Conservation (phyloP, 2,113 vertebrate species). For the Oryzias celebensis region DNA sequence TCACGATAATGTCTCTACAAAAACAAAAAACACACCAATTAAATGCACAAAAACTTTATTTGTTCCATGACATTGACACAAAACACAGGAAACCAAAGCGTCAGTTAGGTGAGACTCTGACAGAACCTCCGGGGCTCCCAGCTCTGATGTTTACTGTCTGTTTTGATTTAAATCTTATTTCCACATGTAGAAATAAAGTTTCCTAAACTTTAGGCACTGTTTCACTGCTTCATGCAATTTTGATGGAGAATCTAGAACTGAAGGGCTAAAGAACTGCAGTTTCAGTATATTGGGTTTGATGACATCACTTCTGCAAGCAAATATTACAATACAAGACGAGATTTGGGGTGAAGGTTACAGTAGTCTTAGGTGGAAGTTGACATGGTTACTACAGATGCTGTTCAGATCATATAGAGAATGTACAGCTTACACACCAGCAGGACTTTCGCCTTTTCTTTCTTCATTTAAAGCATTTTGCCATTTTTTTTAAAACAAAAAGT, state of each 20-base stretch:
- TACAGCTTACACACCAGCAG: conserved; percentile 9
- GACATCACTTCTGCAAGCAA: background rate
- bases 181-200: conserved; percentile 19
- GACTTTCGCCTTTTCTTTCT: background rate
- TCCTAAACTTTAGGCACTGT: conserved; percentile 31
- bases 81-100: too few species aligned
- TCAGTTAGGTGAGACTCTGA: background rate
- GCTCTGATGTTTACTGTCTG: conserved; percentile 20
- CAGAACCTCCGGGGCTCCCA: conserved; percentile 30
- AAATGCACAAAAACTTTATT: conserved; percentile 62
- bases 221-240: conserved; percentile 45
- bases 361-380: too few species aligned
- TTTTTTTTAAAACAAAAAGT: too few species aligned
- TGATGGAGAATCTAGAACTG: conserved; percentile 15
- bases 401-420: too few species aligned
- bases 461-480: conserved; percentile 42
- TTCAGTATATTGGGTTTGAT: background rate
- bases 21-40: conserved; percentile 13
- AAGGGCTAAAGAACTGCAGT: conserved; percentile 4
- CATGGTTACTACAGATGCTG: too few species aligned
- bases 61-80: too few species aligned
- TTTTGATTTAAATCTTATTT: background rate
- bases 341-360: too few species aligned
- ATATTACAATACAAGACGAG: background rate
- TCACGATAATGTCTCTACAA: too few species aligned